Percentiles rank a stretch among this genome's conserved stretches.
Evolutionary conservation across 2,888 invertebrate genomes (phyloP).

Genomic region (Desoria tigrina): DNA sequence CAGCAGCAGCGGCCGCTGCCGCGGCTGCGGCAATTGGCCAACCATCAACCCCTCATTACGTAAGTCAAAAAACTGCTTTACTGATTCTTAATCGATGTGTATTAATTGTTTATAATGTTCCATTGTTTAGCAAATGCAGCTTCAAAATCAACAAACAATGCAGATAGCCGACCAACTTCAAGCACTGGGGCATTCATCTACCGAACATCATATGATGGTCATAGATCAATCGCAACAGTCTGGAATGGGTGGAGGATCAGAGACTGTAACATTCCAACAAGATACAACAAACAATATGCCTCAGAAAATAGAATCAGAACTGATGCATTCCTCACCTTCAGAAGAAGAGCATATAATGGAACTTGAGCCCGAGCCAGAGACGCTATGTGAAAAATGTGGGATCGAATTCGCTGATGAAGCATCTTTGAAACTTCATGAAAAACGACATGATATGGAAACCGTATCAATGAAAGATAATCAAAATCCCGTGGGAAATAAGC

Average conservation of each 20-base stretch:
- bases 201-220: constrained; percentile 9
- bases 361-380: constrained; percentile 59
- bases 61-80: constrained; percentile 12
- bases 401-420: constrained; percentile 62
- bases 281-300: constrained; percentile 66
- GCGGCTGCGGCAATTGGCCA: constrained; percentile 48
- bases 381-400: constrained; percentile 62
- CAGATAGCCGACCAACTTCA: constrained; percentile 8
- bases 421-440: constrained; percentile 61
- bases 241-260: constrained; percentile 1
- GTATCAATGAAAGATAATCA: constrained; percentile 21
- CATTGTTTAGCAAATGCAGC: constrained; percentile 19
- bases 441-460: constrained; percentile 56
- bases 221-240: background rate
- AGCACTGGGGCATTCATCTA: background rate
- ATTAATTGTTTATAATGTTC: constrained; percentile 5
- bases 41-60: constrained; percentile 27
- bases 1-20: constrained; percentile 50
- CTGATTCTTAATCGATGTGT: background rate
- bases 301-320: constrained; percentile 61
- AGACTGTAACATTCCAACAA: constrained; percentile 2
- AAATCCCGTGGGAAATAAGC: constrained; percentile 18
- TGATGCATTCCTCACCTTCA: constrained; percentile 23
- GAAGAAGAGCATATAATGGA: constrained; percentile 51
- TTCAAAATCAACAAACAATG: constrained; percentile 13